Evolutionary conservation across 2,797 vertebrate genomes (phyloP).

Genomic region (Tinamus major): DNA sequence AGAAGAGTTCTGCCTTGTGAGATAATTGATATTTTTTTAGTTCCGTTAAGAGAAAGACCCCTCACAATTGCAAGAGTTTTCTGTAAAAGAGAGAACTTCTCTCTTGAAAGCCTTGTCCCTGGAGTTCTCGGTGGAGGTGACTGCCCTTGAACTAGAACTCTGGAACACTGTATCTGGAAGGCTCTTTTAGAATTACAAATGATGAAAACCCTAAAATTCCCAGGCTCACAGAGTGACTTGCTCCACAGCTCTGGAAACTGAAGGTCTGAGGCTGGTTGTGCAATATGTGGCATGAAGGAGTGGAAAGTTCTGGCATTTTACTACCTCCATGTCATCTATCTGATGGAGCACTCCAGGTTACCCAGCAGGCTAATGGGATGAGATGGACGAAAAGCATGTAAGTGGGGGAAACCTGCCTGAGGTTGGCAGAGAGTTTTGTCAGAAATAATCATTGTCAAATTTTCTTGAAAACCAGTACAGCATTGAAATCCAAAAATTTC

Average conservation of each 20-base stretch:
- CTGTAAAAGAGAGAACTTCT: not conserved
- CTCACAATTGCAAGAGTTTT: not conserved
- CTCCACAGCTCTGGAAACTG: not conserved
- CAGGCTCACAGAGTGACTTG: not conserved
- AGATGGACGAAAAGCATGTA: not conserved
- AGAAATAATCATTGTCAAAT: not conserved
- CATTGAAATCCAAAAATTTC: not conserved
- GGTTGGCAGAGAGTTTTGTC: not conserved
- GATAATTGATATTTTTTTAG: not conserved
- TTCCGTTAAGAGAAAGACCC: not conserved
- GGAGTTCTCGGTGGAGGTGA: not conserved
- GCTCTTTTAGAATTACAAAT: not conserved
- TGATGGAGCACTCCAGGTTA: not conserved
- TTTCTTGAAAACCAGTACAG: not conserved
- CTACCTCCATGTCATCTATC: not conserved
- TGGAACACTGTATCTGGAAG: not conserved
- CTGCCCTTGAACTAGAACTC: not conserved
- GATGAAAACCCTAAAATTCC: not conserved
- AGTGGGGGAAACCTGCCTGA: not conserved
- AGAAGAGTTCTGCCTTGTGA: not conserved
- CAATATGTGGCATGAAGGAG: not conserved
- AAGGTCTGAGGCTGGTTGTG: not conserved
- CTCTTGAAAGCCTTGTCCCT: not conserved
- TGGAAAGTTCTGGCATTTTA: not conserved
- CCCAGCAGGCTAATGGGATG: not conserved